Evolutionary conservation across 2,797 vertebrate genomes (phyloP).

Genomic region (Squalus acanthias): DNA sequence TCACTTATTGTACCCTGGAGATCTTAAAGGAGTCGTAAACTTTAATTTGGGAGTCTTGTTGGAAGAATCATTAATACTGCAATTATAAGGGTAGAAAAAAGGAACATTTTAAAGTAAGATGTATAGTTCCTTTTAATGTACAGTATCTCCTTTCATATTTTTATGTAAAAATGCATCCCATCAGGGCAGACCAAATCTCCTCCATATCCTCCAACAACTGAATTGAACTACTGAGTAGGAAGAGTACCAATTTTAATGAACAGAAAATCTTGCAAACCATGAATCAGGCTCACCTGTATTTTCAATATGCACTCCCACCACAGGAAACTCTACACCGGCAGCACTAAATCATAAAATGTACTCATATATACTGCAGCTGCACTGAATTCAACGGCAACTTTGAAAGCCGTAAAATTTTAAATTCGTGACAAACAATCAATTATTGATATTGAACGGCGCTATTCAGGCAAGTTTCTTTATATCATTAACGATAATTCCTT

Average conservation of each 20-base stretch:
- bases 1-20: background rate
- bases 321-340: too few species aligned
- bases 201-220: background rate
- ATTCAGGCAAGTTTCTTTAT: background rate
- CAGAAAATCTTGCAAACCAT: background rate
- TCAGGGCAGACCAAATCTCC: background rate
- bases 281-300: background rate
- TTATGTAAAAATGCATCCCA: background rate
- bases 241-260: background rate
- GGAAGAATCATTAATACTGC: background rate
- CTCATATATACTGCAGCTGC: too few species aligned
- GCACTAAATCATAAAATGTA: background rate
- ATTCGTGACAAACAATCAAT: background rate
- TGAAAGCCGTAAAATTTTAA: too few species aligned
- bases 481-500: background rate
- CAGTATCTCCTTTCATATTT: background rate
- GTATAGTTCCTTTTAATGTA: background rate
- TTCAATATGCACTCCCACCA: background rate
- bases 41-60: background rate
- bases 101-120: background rate
- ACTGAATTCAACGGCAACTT: background rate
- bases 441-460: background rate
- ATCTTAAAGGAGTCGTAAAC: background rate
- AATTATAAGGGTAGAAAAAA: background rate
- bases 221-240: background rate